Evolutionary conservation across 2,113 vertebrate species (phyloP).

Genomic region (Cyphomyrus plagiostoma): DNA sequence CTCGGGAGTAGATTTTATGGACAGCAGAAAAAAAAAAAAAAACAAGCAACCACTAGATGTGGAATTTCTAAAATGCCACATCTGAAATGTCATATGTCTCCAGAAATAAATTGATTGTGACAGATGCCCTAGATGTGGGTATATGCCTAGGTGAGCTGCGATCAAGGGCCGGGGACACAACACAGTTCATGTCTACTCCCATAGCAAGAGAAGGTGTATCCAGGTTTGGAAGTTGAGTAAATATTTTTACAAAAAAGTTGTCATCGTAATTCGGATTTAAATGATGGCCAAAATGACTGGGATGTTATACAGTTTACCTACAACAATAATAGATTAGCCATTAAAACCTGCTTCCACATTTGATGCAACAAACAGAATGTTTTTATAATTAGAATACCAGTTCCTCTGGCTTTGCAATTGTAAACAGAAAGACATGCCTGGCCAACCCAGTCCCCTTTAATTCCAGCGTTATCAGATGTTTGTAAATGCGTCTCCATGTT

Average conservation of each 20-base stretch:
- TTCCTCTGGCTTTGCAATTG: not conserved
- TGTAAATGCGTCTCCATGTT: not conserved
- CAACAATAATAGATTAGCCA: not conserved
- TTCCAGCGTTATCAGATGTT: not conserved
- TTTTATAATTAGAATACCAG: not conserved
- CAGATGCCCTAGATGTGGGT: not conserved
- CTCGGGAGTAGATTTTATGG: not conserved
- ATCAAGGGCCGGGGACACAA: not conserved
- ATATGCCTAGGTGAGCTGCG: not conserved
- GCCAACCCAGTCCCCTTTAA: not conserved
- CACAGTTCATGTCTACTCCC: not conserved
- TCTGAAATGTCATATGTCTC: not conserved
- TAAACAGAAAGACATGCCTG: not conserved
- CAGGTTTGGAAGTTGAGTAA: not conserved
- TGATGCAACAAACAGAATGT: not conserved
- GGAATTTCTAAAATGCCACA: not conserved
- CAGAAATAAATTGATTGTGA: not conserved
- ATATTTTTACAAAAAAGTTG: not conserved
- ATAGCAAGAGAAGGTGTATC: not conserved
- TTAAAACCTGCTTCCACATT: not conserved
- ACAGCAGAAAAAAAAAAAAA: not conserved
- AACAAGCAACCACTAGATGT: not conserved
- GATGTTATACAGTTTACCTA: not conserved
- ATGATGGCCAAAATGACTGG: not conserved
- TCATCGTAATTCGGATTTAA: not conserved